Evolutionary conservation across 2,797 vertebrate species (phyloP).

Genomic region (Eulemur coronatus): DNA sequence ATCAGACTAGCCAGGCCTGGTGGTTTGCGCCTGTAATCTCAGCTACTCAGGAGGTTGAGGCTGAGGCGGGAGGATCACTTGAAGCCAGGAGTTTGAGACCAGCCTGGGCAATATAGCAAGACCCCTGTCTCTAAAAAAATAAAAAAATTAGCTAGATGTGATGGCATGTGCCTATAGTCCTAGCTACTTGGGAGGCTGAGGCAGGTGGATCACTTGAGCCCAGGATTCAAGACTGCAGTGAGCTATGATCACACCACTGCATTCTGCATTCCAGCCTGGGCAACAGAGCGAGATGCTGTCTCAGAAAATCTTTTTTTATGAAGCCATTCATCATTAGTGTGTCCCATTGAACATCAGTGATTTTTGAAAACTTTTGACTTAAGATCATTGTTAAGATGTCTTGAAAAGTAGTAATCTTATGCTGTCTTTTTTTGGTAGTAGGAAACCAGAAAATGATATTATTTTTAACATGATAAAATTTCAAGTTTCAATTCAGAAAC

Average conservation of each 20-base stretch:
- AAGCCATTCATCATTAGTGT: neutral
- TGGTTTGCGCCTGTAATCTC: no score
- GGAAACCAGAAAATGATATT: constrained; percentile 11
- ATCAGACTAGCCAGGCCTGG: neutral
- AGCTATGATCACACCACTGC: neutral
- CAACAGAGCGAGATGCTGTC: neutral
- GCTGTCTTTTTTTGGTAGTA: neutral
- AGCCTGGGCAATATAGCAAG: neutral
- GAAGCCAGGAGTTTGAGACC: neutral
- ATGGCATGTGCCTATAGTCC: neutral
- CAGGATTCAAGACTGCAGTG: no score
- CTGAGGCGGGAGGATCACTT: neutral
- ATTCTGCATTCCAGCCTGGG: neutral
- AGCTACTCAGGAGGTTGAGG: neutral
- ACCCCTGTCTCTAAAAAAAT: neutral
- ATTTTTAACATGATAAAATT: constrained; percentile 22
- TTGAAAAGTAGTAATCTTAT: neutral
- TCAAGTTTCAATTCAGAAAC: constrained; percentile 37
- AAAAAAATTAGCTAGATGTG: neutral
- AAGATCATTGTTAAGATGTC: neutral
- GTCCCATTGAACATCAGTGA: neutral
- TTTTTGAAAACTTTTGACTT: neutral
- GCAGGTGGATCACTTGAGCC: neutral
- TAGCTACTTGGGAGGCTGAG: neutral
- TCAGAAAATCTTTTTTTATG: neutral